Evolutionary conservation across 2,797 vertebrate genomes (phyloP), one percentile per base, ranked within the genome.

Genomic region (Bovichtus variegatus): DNA sequence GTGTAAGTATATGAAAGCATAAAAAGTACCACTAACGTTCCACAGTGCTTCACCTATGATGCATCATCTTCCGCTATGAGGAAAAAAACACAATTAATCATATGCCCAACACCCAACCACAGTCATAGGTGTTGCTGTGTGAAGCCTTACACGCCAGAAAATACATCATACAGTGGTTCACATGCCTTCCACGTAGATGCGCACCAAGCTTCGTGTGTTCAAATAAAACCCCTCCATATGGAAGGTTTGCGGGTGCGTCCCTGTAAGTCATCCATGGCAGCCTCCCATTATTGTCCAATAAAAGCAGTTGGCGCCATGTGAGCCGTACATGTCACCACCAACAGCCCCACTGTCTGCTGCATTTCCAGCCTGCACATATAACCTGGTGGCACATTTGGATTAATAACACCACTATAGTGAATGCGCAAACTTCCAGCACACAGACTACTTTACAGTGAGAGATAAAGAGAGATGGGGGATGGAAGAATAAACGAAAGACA

Each of bases 261-360:
- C 85, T 87, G 57, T 90, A 90, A 93, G 82, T 89, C 80, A 89
- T 86, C 87, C 78, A 53, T 60, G 79, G 88, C 91, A 85, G 86
- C 60, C 83, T 87, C 78, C 82, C 80, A 89, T 92, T 93, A 92
- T 87, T 87, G 87, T 92, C 91, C 88, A 85, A 90, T 92, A 92
- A 92, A 90, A 91, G 81, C 75, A 76, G 71, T 65, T 82, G 91
- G 91, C 81, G 87, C 91, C 91, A 70, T 82, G 76, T 68, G 84
- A 89, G 84, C 77, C 21, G 13, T 63, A 46, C 78, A 47, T 83
- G 85, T 86, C 87, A 83, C 87, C 62, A 36, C 81, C 76, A 58
- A 71, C 86, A 81, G 74, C 72, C 66, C 71, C 60, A 27, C 76
- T 74, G 89, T 88, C 85, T 87, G 80, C 82, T 64, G 72, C 63